Evolutionary conservation across 2,888 invertebrate species (phyloP).

Genomic region (Leptopterna dolabrata): DNA sequence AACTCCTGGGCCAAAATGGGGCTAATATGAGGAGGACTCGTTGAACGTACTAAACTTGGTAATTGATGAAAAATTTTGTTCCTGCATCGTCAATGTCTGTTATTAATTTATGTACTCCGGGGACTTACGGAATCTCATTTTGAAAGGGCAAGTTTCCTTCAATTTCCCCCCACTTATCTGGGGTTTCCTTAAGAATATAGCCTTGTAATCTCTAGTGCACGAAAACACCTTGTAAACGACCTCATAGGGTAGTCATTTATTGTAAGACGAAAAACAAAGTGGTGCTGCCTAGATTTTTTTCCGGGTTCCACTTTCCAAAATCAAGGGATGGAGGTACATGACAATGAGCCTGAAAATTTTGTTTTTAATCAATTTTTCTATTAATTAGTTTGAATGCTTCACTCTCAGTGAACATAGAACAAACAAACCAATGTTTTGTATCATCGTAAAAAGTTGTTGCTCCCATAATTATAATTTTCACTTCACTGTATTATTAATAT

Average conservation of each 20-base stretch:
- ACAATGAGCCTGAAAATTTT: not conserved
- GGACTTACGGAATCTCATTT: not conserved
- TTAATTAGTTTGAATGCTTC: not conserved
- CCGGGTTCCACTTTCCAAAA: not conserved
- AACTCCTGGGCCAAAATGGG: too few species aligned
- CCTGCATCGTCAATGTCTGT: too few species aligned
- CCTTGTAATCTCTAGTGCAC: not conserved
- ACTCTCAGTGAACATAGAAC: not conserved
- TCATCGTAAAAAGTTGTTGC: not conserved
- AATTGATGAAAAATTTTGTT: too few species aligned
- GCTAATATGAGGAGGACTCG: too few species aligned
- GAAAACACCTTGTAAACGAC: not conserved
- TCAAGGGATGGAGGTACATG: conserved; percentile 24
- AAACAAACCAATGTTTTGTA: not conserved
- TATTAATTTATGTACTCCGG: not conserved
- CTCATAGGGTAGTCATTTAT: not conserved
- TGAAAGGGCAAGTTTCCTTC: not conserved
- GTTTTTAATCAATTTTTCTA: not conserved
- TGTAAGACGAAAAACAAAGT: not conserved
- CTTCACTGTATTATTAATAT: conserved; percentile 38
- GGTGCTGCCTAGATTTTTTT: not conserved
- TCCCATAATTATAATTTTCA: conserved; percentile 21
- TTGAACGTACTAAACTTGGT: too few species aligned
- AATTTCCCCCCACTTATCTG: not conserved
- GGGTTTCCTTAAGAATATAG: too few species aligned